Evolutionary conservation across 1,140 invertebrate genomes (phyloP).

Genomic region (Ridgeia piscesae): DNA sequence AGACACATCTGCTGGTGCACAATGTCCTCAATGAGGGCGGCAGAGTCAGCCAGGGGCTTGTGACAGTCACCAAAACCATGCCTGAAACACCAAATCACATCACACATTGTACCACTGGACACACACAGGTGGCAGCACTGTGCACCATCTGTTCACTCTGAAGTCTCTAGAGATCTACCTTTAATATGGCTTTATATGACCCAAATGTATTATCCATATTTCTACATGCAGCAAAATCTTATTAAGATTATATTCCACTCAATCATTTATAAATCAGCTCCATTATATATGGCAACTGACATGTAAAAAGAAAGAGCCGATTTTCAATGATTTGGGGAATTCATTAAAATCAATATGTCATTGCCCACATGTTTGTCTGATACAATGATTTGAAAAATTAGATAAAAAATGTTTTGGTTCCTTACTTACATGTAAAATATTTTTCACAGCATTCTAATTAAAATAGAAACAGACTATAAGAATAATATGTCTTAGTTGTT

Average conservation of each 20-base stretch:
- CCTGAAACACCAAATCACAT: slow-evolving; percentile 41
- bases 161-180: neutral
- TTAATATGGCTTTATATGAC: neutral
- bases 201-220: neutral
- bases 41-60: slow-evolving; percentile 67
- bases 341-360: neutral
- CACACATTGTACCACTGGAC: neutral
- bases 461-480: neutral
- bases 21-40: slow-evolving; percentile 69
- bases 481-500: neutral
- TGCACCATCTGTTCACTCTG: neutral
- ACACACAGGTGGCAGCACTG: neutral
- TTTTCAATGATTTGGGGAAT: neutral
- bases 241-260: neutral
- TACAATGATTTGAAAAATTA: neutral
- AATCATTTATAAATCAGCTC: neutral
- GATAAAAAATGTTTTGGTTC: neutral
- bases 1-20: slow-evolving; percentile 65
- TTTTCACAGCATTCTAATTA: neutral
- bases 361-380: neutral
- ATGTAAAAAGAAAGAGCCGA: neutral
- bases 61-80: slow-evolving; percentile 73
- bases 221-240: neutral
- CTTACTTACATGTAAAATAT: neutral
- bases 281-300: neutral